Percentiles rank a stretch among this genome's conserved stretches.
Conservation (phyloP, 2,888 invertebrate species). For the Nebria salina region DNA sequence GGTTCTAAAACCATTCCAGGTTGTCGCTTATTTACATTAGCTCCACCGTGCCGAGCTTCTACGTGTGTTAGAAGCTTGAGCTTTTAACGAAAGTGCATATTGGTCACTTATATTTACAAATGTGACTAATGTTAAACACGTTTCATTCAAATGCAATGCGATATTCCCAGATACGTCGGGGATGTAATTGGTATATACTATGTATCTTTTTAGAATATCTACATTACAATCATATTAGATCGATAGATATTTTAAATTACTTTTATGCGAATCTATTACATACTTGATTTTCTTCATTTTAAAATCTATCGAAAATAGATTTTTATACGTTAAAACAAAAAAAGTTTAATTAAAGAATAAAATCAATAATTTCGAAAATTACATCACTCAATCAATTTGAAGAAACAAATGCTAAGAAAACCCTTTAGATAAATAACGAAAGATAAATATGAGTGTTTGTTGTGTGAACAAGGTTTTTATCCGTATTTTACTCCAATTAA, state of each 20-base stretch:
- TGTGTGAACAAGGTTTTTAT: neutral
- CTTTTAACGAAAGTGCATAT: slow-evolving; percentile 44
- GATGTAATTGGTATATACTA: too few species aligned
- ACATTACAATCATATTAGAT: too few species aligned
- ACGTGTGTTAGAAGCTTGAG: neutral
- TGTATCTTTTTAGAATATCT: too few species aligned
- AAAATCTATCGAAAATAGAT: too few species aligned
- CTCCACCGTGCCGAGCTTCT: neutral
- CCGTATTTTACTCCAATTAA: slow-evolving; percentile 3
- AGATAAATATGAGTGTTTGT: neutral
- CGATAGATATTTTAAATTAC: too few species aligned
- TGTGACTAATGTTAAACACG: slow-evolving; percentile 26
- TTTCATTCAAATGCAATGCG: neutral
- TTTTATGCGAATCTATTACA: too few species aligned
- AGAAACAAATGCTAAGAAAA: neutral
- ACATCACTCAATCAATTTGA: too few species aligned
- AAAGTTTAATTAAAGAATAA: too few species aligned
- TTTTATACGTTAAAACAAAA: too few species aligned
- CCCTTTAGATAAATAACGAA: neutral
- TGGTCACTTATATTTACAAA: slow-evolving; percentile 43
- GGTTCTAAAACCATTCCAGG: slow-evolving; percentile 38
- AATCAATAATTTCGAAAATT: too few species aligned
- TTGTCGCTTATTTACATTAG: slow-evolving; percentile 43
- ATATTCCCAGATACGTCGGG: neutral
- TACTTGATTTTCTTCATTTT: too few species aligned